These are phyloP conservation scores for Hyperopisus bebe DNA, from an alignment of 2,113 vertebrate species.

Conservation along the genomic window DNA sequence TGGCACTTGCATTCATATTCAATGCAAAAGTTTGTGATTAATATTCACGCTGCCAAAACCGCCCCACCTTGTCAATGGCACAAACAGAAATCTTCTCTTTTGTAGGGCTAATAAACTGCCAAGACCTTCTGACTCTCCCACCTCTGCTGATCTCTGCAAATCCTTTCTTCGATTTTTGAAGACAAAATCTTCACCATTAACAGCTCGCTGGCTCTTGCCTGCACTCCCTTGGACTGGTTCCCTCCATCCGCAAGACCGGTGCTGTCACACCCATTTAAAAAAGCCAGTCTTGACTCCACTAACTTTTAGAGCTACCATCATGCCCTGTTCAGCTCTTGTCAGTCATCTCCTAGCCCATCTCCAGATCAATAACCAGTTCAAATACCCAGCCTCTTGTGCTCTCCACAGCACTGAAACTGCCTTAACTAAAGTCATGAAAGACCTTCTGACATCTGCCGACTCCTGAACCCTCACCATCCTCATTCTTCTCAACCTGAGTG, in stretches of 20 bases:
- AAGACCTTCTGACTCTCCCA: not conserved
- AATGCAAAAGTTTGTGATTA: not conserved
- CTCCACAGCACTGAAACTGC: not conserved
- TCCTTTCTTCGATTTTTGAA: not conserved
- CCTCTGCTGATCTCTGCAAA: not conserved
- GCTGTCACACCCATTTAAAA: not conserved
- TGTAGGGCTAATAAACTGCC: not conserved
- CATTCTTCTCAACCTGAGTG: not conserved
- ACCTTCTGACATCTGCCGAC: not conserved
- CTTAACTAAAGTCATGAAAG: not conserved
- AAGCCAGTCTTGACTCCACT: not conserved
- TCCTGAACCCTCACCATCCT: not conserved
- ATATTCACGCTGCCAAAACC: not conserved
- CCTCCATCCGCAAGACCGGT: not conserved
- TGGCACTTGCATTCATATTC: not conserved
- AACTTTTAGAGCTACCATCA: not conserved
- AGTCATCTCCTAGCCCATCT: not conserved
- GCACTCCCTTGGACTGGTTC: not conserved
- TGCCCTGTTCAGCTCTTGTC: not conserved
- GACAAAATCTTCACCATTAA: not conserved
- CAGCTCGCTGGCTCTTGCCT: not conserved
- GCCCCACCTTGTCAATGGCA: not conserved
- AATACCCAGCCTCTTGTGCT: not conserved
- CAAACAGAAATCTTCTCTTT: not conserved
- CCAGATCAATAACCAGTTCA: not conserved